These are phyloP conservation scores for Rotaria macrura DNA, from an alignment of 2,888 invertebrate species.

Conservation along the genomic window DNA sequence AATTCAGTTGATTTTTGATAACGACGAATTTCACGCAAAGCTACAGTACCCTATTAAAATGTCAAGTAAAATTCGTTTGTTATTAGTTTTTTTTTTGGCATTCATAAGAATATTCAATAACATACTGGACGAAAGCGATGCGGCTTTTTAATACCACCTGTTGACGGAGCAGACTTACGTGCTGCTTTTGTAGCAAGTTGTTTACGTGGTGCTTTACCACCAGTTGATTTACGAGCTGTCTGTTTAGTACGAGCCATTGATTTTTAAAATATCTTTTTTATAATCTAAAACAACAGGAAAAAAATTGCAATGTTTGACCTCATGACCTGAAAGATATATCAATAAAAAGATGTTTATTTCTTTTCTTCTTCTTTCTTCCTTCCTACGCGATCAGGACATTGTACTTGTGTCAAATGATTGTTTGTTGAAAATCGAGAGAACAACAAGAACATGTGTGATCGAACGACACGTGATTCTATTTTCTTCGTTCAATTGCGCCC, in stretches of 20 bases:
- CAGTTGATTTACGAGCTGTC: conserved; percentile 88
- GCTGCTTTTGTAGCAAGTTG: conserved; percentile 85
- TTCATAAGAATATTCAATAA: not conserved
- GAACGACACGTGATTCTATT: not conserved
- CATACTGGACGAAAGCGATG: conserved; percentile 73
- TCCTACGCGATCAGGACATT: not conserved
- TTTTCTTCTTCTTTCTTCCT: not conserved
- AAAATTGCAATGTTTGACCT: not conserved
- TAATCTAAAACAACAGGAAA: conserved; percentile 12
- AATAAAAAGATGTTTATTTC: not conserved
- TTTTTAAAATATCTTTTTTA: not conserved
- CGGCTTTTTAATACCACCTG: conserved; percentile 88
- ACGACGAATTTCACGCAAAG: conserved; percentile 87
- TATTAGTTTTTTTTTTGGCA: not conserved
- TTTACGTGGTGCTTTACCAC: conserved; percentile 90
- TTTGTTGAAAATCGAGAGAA: not conserved
- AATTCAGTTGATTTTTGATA: conserved; percentile 91
- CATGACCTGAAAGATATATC: not conserved
- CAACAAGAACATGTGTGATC: not conserved
- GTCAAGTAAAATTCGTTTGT: not conserved
- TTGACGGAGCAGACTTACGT: conserved; percentile 82
- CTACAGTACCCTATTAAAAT: conserved; percentile 65
- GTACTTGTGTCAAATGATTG: not conserved
- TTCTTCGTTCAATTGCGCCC: not conserved
- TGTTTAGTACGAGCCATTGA: conserved; percentile 91